Evolutionary conservation across 1,140 invertebrate genomes (phyloP), one percentile per base, ranked within the genome.

Genomic region (Cyphomyrmex costatus): DNA sequence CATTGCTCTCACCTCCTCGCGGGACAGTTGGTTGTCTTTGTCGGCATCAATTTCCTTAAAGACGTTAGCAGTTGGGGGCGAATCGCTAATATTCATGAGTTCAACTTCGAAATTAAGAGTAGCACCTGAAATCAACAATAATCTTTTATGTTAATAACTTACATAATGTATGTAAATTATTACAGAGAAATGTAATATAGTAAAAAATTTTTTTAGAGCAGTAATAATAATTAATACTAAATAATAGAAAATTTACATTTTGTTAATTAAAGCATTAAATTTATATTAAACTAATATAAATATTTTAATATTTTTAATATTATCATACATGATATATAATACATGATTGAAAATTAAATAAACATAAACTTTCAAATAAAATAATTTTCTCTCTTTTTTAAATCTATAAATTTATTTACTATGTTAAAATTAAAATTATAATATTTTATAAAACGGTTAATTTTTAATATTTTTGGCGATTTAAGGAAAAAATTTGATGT

Each of bases 21-120:
- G 96, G 77, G 98, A 98, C 77, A 99, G 96, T 95, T 97, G 97
- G 93, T 98, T 98, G 96, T 99, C 98, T 86, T 96, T 96, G 94
- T 99, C 97, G 65, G 96, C 95, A 93, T 99, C 99, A 93, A 99
- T 99, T 95, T 99, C 98, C 94, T 99, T 99, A 96, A 99, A 99
- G 21, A 99, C 98, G 94, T 99, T 99, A 73, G 98, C 97, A 58
- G 97, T 97, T 71, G 98, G 97, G 46, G 97, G 97, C 0, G 98
- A 97, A 91, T 98, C 98, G 65, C 98, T 97, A 93, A 99, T 98
- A 94, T 98, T 97, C 92, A 99, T 96, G 16, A 99, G 96, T 93
- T 99, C 98, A 65, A 99, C 98, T 70, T 99, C 98, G 95, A 99
- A 99, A 71, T 97, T 95, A 16, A 99, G 96, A 53, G 98, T 98